Evolutionary conservation across 2,797 vertebrate species (phyloP).

Genomic region (Luscinia megarhynchos): DNA sequence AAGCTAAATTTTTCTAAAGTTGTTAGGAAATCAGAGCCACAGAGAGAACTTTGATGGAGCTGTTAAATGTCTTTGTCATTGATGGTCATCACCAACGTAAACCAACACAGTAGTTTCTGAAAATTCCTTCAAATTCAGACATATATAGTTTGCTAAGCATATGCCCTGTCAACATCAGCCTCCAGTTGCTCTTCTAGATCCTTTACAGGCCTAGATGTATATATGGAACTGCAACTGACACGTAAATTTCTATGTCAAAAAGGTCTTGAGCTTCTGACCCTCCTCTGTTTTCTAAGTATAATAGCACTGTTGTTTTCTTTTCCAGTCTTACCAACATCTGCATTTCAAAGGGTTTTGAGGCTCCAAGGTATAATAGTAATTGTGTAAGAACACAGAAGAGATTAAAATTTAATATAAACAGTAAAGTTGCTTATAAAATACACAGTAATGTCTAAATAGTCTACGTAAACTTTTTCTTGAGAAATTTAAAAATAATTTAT

Average conservation of each 20-base stretch:
- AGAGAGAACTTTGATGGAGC: too few species aligned
- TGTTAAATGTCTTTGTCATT: too few species aligned
- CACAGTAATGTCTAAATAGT: not conserved
- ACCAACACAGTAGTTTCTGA: not conserved
- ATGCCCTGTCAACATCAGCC: not conserved
- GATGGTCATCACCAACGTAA: not conserved
- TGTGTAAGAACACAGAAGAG: not conserved
- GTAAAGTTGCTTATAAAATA: not conserved
- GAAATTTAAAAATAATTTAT: not conserved
- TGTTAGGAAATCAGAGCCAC: too few species aligned
- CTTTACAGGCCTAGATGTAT: not conserved
- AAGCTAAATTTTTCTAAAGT: too few species aligned
- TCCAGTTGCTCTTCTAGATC: not conserved
- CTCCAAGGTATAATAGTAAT: not conserved
- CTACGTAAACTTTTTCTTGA: not conserved
- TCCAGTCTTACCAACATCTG: not conserved
- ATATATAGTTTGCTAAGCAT: not conserved
- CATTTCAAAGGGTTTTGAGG: not conserved
- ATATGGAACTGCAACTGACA: not conserved
- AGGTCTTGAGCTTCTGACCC: not conserved
- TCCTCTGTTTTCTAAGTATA: not conserved
- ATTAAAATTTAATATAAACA: not conserved
- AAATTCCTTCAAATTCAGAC: not conserved
- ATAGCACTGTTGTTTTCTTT: not conserved
- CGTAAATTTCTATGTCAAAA: not conserved